phyloP scores from a whole-genome alignment of 2,113 vertebrate species.

The Syngnathus floridae region DNA sequence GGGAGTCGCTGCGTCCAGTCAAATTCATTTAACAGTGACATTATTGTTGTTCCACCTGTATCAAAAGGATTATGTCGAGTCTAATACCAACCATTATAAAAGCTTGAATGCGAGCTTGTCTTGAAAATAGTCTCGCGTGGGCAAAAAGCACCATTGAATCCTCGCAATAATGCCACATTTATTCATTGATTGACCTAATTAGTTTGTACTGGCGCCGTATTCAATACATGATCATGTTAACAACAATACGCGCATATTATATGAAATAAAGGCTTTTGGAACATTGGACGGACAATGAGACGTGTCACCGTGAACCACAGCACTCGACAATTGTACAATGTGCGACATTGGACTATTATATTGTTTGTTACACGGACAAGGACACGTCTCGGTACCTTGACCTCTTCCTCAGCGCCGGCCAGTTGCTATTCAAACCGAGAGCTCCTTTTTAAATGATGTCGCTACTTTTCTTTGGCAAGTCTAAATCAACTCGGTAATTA shows the following conservation, averaged over 20 bases:
- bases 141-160: constrained; percentile 27
- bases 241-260: constrained; percentile 45
- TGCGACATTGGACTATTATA: constrained; percentile 39
- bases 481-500: constrained; percentile 55
- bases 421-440: constrained; percentile 50
- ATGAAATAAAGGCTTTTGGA: constrained; percentile 40
- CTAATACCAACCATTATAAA: constrained; percentile 4
- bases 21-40: background rate
- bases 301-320: constrained; percentile 39
- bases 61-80: background rate
- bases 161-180: constrained; percentile 2
- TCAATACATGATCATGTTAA: constrained; percentile 41
- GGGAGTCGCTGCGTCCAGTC: background rate
- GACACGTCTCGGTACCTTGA: constrained; percentile 55
- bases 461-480: constrained; percentile 50
- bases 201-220: constrained; percentile 19
- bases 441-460: constrained; percentile 49
- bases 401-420: constrained; percentile 38
- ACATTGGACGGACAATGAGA: constrained; percentile 41
- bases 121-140: constrained; percentile 17
- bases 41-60: background rate
- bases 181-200: constrained; percentile 34
- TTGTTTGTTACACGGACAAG: constrained; percentile 44
- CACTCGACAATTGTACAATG: constrained; percentile 45
- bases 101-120: background rate